These are phyloP conservation scores for Caenorhabditis drosophilae DNA, from an alignment of 2,888 invertebrate genomes.

Conservation along the genomic window DNA sequence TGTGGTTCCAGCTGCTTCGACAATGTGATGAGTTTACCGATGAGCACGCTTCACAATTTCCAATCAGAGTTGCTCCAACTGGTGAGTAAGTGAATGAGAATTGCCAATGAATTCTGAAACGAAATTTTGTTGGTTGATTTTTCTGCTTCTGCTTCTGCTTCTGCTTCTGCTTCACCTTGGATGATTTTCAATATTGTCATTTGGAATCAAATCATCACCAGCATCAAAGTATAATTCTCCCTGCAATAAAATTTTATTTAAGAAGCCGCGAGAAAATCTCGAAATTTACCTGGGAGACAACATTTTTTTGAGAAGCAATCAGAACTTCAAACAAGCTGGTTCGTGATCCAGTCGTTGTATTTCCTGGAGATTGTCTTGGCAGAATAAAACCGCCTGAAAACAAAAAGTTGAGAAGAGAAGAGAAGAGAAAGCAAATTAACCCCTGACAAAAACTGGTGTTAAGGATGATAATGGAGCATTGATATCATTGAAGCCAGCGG, in stretches of 20 bases:
- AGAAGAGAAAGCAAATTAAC: slow-evolving; percentile 6
- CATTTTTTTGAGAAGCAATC: slow-evolving; percentile 69
- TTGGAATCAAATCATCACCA: slow-evolving; percentile 55
- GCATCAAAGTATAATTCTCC: slow-evolving; percentile 63
- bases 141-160: too few relatives aligned
- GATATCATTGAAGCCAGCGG: slow-evolving; percentile 49
- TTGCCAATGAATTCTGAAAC: slow-evolving; percentile 42
- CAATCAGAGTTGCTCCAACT: slow-evolving; percentile 24
- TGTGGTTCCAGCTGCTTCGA: not conserved
- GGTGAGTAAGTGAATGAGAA: slow-evolving; percentile 35
- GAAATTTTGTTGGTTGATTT: slow-evolving; percentile 3
- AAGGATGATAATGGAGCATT: slow-evolving; percentile 49
- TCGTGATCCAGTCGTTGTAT: slow-evolving; percentile 70
- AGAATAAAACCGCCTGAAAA: slow-evolving; percentile 73
- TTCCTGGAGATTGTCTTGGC: slow-evolving; percentile 70
- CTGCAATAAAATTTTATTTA: slow-evolving; percentile 5
- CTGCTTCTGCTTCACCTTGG: too few relatives aligned
- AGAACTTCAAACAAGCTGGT: slow-evolving; percentile 77
- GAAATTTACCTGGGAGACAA: slow-evolving; percentile 10
- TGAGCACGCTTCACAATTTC: slow-evolving; percentile 29
- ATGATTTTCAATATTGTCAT: slow-evolving; percentile 35
- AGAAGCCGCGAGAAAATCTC: too few relatives aligned
- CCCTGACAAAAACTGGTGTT: slow-evolving; percentile 61
- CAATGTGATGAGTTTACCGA: slow-evolving; percentile 4
- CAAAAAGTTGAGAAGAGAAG: not conserved